phyloP scores from a whole-genome alignment of 2,797 vertebrate species.

The Bovichtus variegatus region DNA sequence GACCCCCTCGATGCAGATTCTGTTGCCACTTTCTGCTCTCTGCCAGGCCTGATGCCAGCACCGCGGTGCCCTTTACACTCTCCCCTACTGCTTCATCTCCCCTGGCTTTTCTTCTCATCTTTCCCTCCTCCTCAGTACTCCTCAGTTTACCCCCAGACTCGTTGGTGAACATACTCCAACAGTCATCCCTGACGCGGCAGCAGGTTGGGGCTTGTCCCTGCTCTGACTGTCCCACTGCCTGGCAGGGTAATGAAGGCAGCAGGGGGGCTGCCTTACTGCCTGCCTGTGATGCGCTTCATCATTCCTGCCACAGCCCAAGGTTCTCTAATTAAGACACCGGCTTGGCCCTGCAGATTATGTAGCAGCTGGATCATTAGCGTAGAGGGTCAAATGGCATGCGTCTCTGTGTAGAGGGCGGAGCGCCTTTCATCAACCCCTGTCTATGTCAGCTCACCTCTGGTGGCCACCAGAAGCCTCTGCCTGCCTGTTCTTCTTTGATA shows the following conservation, averaged over 20 bases:
- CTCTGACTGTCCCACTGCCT: conserved; percentile 59
- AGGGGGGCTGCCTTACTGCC: conserved; percentile 45
- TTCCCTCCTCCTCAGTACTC: conserved; percentile 24
- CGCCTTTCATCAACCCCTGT: conserved; percentile 63
- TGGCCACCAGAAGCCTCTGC: conserved; percentile 33
- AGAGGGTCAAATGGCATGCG: conserved; percentile 75
- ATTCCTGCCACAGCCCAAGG: conserved; percentile 72
- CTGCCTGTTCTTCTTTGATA: conserved; percentile 18
- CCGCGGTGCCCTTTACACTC: conserved; percentile 29
- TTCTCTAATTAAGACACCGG: conserved; percentile 80
- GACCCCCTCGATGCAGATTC: conserved; percentile 45
- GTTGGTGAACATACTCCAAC: conserved; percentile 49
- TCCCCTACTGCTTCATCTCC: conserved; percentile 34
- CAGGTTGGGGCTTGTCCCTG: conserved; percentile 62
- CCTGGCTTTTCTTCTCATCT: conserved; percentile 44
- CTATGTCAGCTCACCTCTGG: conserved; percentile 56
- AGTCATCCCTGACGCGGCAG: conserved; percentile 47
- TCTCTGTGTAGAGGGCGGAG: conserved; percentile 55
- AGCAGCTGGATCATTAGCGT: conserved; percentile 82
- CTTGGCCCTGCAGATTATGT: conserved; percentile 73
- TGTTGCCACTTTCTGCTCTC: conserved; percentile 47
- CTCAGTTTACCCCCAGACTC: conserved; percentile 45
- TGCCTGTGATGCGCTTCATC: conserved; percentile 66
- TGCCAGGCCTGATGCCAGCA: conserved; percentile 49
- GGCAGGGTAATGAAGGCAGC: conserved; percentile 66